phyloP scores from a whole-genome alignment of 2,797 vertebrate genomes.

The Trachurus trachurus region DNA sequence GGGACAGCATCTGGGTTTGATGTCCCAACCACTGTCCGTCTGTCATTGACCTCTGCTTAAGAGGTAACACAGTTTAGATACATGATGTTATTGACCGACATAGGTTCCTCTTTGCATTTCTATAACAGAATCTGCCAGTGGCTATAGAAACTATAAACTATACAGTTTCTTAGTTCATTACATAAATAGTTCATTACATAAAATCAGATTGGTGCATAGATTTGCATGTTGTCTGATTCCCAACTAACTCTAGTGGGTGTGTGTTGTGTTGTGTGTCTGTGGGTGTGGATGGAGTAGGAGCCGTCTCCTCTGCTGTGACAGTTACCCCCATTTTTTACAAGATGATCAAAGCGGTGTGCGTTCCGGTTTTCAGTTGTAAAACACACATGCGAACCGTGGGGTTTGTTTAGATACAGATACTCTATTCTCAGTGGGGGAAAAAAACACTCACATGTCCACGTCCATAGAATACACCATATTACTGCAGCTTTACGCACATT shows the following conservation, averaged over 20 bases:
- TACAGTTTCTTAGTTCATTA: no score
- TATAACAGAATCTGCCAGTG: no score
- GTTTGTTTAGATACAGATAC: constrained; percentile 36
- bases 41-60: no score
- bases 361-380: constrained; percentile 28
- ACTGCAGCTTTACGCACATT: constrained; percentile 26
- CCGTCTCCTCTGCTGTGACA: constrained; percentile 38
- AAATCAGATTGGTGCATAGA: no score
- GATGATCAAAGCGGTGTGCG: constrained; percentile 51
- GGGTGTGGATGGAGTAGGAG: constrained; percentile 34
- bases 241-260: neutral
- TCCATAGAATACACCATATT: constrained; percentile 4
- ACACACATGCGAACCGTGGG: constrained; percentile 9
- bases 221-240: no score
- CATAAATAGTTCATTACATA: no score
- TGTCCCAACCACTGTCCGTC: no score
- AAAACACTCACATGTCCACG: constrained; percentile 26
- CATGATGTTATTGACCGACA: no score
- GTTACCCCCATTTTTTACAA: constrained; percentile 43
- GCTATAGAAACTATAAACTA: no score
- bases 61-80: no score
- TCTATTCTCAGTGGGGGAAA: neutral
- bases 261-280: neutral
- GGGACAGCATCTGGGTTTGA: no score
- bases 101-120: no score